Conservation (phyloP, 2,888 invertebrate genomes). For the Stenodema calcarata region DNA sequence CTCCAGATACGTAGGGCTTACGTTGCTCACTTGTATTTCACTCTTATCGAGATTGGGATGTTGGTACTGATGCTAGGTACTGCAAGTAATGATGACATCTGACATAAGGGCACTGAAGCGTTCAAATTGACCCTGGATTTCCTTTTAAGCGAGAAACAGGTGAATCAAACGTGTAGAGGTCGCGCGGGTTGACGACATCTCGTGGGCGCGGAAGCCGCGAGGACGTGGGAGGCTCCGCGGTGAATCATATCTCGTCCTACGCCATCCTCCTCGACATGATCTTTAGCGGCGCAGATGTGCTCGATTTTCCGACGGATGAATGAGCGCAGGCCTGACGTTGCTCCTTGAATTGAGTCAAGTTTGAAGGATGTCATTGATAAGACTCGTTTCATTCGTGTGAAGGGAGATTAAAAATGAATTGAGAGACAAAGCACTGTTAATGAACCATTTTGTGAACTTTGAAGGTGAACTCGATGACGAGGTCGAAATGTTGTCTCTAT, state of each 20-base stretch:
- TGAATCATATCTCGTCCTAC: slow-evolving; percentile 5
- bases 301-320: neutral
- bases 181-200: neutral
- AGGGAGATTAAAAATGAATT: neutral
- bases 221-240: neutral
- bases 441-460: neutral
- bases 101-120: too few relatives aligned
- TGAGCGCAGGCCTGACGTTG: neutral
- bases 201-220: neutral
- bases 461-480: too few relatives aligned
- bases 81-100: too few relatives aligned
- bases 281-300: neutral
- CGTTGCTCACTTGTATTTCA: too few relatives aligned
- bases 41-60: too few relatives aligned
- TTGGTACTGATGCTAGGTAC: too few relatives aligned
- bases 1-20: too few relatives aligned
- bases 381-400: neutral
- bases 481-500: too few relatives aligned
- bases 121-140: neutral
- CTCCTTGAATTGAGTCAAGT: neutral
- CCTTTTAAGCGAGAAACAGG: neutral
- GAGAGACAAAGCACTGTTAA: neutral
- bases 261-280: neutral
- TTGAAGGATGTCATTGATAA: neutral
- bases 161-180: neutral